Evolutionary conservation across 2,888 invertebrate species (phyloP), one percentile per base, ranked within the genome.

Genomic region (Callinectes sapidus): DNA sequence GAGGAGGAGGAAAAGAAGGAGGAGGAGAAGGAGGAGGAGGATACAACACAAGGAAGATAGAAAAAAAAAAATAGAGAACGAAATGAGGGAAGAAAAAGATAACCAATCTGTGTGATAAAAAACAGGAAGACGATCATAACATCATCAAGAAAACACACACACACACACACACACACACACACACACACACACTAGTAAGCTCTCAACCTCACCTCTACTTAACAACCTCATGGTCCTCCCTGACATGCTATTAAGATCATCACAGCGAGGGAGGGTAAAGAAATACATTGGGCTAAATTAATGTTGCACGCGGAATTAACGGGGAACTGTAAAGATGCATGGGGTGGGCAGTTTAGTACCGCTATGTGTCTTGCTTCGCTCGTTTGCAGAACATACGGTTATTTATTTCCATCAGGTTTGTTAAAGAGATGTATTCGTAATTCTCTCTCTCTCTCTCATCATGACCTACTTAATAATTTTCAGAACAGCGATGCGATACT

Each of bases 131-230:
- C 48, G 5, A 48, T 48, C 48, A 48, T 0, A 48, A 48, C 3
- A 48, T 48, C 42, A 42, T 6, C 2, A 6, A 48, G 48, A 48
- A 48, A 48, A 71, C 71, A 71, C 71, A 71, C 71, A 71, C 71
- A 71, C 71, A 71, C 71, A 71, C 71, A 71, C 71, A 71, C 71
- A 71, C 71, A 71, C 71, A 71, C 71, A 71, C 71, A 71, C 71
- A 71, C 71, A 71, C 71, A 71, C 71, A 71, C 28, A 71, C 71
- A 71, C 28, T 3, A 71, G n/a, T 23, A 8, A 16, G n/a, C 2
- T 5, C n/a, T 5, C n/a, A 71, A 71, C 8, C 8, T 23, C n/a
- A n/a, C n/a, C 8, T 42, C 6, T n/a, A 71, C 23, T 71, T 71
- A 71, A 28, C 28, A 28, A 8, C 2, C 28, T 71, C 71, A 71